phyloP scores from a whole-genome alignment of 2,113 vertebrate genomes.

The Colistium nudipinnis region DNA sequence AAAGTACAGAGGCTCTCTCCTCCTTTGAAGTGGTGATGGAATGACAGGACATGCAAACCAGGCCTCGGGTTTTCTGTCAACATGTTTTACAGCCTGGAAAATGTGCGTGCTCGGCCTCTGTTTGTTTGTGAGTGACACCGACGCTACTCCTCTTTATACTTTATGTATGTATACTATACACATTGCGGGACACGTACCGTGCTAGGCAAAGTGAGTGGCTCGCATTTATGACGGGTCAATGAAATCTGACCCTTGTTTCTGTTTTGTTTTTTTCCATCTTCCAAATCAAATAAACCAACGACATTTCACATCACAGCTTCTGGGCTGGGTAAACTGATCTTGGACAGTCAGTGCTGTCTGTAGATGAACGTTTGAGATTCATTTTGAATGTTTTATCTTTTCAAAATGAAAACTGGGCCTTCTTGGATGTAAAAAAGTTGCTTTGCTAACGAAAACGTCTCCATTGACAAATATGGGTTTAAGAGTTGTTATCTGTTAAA shows the following conservation, averaged over 20 bases:
- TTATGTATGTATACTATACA: too few species aligned
- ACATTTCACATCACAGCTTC: not conserved
- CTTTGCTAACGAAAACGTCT: not conserved
- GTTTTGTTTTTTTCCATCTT: not conserved
- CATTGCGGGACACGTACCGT: not conserved
- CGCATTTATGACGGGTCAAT: not conserved
- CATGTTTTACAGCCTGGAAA: slow-evolving; percentile 63
- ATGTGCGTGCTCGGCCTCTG: slow-evolving; percentile 43
- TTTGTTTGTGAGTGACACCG: slow-evolving; percentile 37
- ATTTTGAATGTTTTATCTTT: too few species aligned
- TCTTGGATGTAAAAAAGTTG: not conserved
- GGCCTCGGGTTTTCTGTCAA: slow-evolving; percentile 50
- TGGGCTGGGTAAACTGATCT: not conserved
- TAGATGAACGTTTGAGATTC: not conserved
- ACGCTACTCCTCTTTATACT: slow-evolving; percentile 13
- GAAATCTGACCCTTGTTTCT: too few species aligned
- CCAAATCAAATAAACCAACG: not conserved
- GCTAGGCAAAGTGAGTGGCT: not conserved
- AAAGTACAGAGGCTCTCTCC: slow-evolving; percentile 43
- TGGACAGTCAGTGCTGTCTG: not conserved
- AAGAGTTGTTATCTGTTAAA: not conserved
- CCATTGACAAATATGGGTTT: slow-evolving; percentile 12
- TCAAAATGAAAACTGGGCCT: too few species aligned
- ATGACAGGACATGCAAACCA: slow-evolving; percentile 59
- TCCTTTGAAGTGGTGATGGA: slow-evolving; percentile 62